Conservation (phyloP, 2,888 invertebrate genomes). For the Microctonus hyperodae region DNA sequence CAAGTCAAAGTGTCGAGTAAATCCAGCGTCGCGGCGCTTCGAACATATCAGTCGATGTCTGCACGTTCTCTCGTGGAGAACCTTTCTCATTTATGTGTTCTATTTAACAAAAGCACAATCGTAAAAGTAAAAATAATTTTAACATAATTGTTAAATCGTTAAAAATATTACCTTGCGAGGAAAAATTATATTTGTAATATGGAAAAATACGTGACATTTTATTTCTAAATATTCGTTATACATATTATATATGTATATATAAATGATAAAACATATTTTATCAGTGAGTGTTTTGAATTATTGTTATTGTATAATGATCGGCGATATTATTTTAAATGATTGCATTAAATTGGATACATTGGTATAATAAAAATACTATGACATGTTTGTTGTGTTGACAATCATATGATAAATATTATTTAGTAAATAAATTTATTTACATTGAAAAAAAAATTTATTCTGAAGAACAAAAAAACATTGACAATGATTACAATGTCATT, state of each 20-base stretch:
- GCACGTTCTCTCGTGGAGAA: slow-evolving; percentile 37
- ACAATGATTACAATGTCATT: slow-evolving; percentile 59
- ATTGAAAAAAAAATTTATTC: neutral
- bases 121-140: neutral
- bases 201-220: neutral
- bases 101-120: neutral
- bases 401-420: neutral
- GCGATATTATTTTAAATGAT: neutral
- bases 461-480: neutral
- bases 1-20: slow-evolving; percentile 4
- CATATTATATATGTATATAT: too few relatives aligned
- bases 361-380: neutral
- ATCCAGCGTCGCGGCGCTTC: slow-evolving; percentile 24
- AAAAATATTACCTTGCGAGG: too few relatives aligned
- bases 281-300: neutral
- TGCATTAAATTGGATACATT: neutral
- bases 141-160: neutral
- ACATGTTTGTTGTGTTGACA: neutral
- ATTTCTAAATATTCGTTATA: neutral
- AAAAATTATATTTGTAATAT: neutral
- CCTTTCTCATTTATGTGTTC: slow-evolving; percentile 25
- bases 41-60: slow-evolving; percentile 36
- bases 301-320: neutral
- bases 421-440: neutral
- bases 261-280: neutral